Evolutionary conservation across 2,888 invertebrate genomes (phyloP), one percentile per base, ranked within the genome.

Genomic region (Lamellibrachia satsuma): DNA sequence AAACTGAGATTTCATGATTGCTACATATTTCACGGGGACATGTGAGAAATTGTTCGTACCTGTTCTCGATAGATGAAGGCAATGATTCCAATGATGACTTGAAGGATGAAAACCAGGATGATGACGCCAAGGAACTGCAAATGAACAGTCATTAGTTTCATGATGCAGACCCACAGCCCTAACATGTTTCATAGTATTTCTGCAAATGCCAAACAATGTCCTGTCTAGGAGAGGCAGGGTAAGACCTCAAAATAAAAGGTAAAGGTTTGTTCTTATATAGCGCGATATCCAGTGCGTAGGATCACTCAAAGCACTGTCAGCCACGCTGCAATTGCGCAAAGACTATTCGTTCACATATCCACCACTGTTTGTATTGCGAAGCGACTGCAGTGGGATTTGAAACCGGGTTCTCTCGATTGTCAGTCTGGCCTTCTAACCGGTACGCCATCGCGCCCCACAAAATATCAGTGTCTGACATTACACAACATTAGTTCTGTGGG

Each of bases 41-140:
- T n/a, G n/a, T 15, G 75, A 75, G n/a, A 75, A 7, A 9, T 51
- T 52, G 90, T n/a, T 22, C 97, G 97, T 93, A 98, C 97, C 94
- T 97, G 97, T 94, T 98, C 98, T 94, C 98, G 97, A 96, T 98
- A 98, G 92, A 98, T 97, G 95, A 98, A 98, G 9, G 98, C 98
- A 93, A 98, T 97, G 0, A 98, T 97, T 92, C 98, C 98, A 93
- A 98, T 97, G 93, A 98, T 97, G 95, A 98, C 98, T 96, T 98
- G 98, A 93, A 98, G 97, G 94, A 98, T 96, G 96, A 98, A 98
- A 94, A 98, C 97, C 94, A 98, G 96, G 92, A 98, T 97, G 93
- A 98, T 98, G 95, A 98, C 96, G 94, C 97, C 97, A 96, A 98
- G 98, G 96, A 98, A 98, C 98, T 98, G 97, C 93, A 97, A 97